Percentiles rank a stretch among this genome's conserved stretches.
Conservation (phyloP, 2,888 invertebrate species). For the Xylota segnis region DNA sequence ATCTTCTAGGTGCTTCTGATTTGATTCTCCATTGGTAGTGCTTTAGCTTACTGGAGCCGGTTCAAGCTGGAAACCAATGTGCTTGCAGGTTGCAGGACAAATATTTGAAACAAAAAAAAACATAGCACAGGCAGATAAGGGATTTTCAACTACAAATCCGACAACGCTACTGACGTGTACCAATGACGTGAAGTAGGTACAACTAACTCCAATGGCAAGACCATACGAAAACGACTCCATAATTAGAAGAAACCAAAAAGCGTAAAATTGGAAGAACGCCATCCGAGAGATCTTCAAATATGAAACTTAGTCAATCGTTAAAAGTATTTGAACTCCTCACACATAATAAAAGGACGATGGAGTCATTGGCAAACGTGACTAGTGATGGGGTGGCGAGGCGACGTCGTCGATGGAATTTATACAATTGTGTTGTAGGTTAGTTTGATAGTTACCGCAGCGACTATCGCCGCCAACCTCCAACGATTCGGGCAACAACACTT, state of each 20-base stretch:
- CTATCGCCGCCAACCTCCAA: slow-evolving; percentile 68
- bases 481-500: slow-evolving; percentile 63
- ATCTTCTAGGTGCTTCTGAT: too few species aligned
- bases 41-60: too few species aligned
- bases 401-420: slow-evolving; percentile 33
- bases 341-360: slow-evolving; percentile 64
- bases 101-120: too few species aligned
- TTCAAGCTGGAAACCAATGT: too few species aligned
- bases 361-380: slow-evolving; percentile 60
- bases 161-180: too few species aligned
- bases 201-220: background rate
- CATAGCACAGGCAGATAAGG: too few species aligned
- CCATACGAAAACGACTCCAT: background rate
- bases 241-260: slow-evolving; percentile 43
- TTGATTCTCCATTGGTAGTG: too few species aligned
- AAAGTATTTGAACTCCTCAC: slow-evolving; percentile 63
- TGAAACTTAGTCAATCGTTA: slow-evolving; percentile 69
- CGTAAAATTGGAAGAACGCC: slow-evolving; percentile 60
- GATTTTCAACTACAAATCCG: too few species aligned
- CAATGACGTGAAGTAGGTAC: too few species aligned
- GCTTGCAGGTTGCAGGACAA: too few species aligned
- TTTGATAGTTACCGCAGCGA: slow-evolving; percentile 63
- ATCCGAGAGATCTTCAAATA: slow-evolving; percentile 47
- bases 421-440: slow-evolving; percentile 36
- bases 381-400: slow-evolving; percentile 50